Conservation (phyloP, 2,888 invertebrate species). For the Biston stratarius region DNA sequence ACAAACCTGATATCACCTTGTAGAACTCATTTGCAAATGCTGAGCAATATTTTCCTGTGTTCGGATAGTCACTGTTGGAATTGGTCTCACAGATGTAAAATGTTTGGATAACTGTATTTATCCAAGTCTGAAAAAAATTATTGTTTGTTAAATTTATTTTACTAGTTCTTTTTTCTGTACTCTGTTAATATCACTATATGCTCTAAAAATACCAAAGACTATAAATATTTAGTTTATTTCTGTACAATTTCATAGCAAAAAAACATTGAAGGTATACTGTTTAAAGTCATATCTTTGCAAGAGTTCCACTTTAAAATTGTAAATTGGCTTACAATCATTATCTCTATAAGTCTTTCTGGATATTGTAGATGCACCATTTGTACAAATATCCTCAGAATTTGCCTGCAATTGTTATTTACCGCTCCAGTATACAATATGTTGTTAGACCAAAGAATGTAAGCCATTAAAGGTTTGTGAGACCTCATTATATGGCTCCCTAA, state of each 20-base stretch:
- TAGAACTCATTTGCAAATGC: conserved; percentile 70
- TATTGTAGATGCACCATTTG: conserved; percentile 71
- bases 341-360: conserved; percentile 69
- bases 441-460: conserved; percentile 70
- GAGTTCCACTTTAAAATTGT: background rate
- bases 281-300: too few relatives aligned
- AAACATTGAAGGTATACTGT: too few relatives aligned
- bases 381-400: conserved; percentile 71
- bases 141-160: background rate
- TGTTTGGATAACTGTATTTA: conserved; percentile 71
- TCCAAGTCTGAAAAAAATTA: conserved; percentile 69
- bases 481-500: conserved; percentile 68
- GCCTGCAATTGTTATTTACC: conserved; percentile 66
- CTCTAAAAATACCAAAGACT: too few relatives aligned
- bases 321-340: conserved; percentile 59
- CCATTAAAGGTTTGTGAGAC: conserved; percentile 73
- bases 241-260: too few relatives aligned
- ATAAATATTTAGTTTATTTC: too few relatives aligned
- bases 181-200: background rate
- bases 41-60: conserved; percentile 63
- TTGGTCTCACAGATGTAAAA: conserved; percentile 72
- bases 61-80: conserved; percentile 72
- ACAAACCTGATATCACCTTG: conserved; percentile 68
- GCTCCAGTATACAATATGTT: conserved; percentile 67
- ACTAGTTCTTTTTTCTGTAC: background rate